A percentile compares a stretch with the other conserved stretches of the same genome.
Evolutionary conservation across 2,113 vertebrate species (phyloP).

Genomic region (Paedocypris sp.): DNA sequence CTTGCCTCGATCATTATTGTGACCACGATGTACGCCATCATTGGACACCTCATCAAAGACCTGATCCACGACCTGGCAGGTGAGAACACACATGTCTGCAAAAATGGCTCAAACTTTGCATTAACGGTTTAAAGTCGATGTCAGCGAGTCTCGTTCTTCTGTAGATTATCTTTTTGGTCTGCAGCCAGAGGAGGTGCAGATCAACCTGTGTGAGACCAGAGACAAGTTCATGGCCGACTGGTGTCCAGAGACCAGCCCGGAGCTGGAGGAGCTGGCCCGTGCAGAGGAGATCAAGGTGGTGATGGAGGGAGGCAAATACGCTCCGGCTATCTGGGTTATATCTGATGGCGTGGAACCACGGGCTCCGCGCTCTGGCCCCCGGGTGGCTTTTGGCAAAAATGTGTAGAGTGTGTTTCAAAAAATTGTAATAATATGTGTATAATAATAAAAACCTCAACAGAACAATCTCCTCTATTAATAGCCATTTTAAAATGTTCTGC

Average conservation of each 20-base stretch:
- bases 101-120: too few species aligned
- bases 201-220: constrained; percentile 51
- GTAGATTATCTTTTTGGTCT: constrained; percentile 76
- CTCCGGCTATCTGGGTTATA: constrained; percentile 58
- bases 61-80: constrained; percentile 70
- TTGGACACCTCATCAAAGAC: constrained; percentile 87
- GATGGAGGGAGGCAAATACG: constrained; percentile 37
- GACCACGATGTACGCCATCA: constrained; percentile 77
- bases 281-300: constrained; percentile 46
- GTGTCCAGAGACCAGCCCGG: constrained; percentile 59
- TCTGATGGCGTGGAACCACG: constrained; percentile 48
- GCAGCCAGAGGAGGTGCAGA: constrained; percentile 63
- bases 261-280: constrained; percentile 53
- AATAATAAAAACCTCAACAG: too few species aligned
- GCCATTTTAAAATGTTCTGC: too few species aligned
- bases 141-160: neutral
- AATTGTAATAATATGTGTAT: too few species aligned
- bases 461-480: too few species aligned
- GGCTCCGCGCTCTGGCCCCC: constrained; percentile 34
- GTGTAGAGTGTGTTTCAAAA: constrained; percentile 17
- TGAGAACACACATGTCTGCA: neutral
- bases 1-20: constrained; percentile 67
- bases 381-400: constrained; percentile 53
- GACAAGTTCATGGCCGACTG: constrained; percentile 63
- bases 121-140: too few species aligned